Base-by-base conservation (phyloP, 2,113 vertebrate genomes). In the Pelmatolapia mariae region DNA sequence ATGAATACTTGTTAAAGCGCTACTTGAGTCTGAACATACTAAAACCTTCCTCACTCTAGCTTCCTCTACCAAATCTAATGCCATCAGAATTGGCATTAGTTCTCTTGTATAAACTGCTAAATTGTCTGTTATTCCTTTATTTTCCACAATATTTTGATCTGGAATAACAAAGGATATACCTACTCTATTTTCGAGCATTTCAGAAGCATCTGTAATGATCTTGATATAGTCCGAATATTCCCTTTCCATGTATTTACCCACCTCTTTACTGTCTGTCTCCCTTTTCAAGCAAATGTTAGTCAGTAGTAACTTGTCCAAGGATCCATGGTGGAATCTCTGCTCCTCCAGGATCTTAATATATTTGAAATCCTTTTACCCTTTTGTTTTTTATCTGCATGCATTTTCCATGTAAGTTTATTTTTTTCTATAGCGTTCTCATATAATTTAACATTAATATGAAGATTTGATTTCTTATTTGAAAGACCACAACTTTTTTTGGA, bases 61-160 rank as follows among this genome's bases (percentile, higher is more conserved):
- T 53, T 53, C 57, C 13, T 59, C 56, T 59, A 16, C 13, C 56
- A 29, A 59, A 59, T 29, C 26, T 59, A 59, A 59, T 59, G 57
- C 57, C 57, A 59, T 31, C 26, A 59, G 57, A 18, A 59, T 59
- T 59, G 1, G 26, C 26, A 59, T 59, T 2, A 31, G 56, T 59
- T 31, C 15, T 59, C 15, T 15, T 18, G 26, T 18, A 31, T 4
- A 59, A 31, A 31, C 56, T 59, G 56, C 56, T 59, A 6, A 59
- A 31, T 59, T 31, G 2, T 31, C 26, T 59, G 56, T 59, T 31
- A 31, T 59, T 59, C 26, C 57, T 59, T 59, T 59, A 31, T 59
- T 59, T 59, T 59, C 57, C 57, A 33, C 9, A 61, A 61, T 33
- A 61, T 33, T 61, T 61, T 18, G 57, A 61, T 61, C 57, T 19